These are phyloP conservation scores for Eupithecia abbreviata DNA, from an alignment of 2,888 invertebrate genomes.

Conservation along the genomic window DNA sequence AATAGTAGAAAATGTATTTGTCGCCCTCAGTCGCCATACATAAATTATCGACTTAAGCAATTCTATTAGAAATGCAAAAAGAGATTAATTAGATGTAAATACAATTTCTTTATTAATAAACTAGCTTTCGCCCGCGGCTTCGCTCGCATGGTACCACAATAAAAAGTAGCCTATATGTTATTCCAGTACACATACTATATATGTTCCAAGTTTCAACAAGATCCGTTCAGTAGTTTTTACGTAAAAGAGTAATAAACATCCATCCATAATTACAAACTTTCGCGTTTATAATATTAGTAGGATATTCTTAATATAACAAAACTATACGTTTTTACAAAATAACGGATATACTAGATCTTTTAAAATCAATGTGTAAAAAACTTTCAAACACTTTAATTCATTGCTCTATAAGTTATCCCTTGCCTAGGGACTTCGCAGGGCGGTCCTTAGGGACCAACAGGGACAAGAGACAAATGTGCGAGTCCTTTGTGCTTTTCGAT, in stretches of 20 bases:
- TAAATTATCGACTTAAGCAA: conserved; percentile 77
- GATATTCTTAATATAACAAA: no score
- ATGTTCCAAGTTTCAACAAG: no score
- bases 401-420: conserved; percentile 72
- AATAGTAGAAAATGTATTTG: conserved; percentile 76
- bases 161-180: no score
- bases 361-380: conserved; percentile 47
- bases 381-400: conserved; percentile 78
- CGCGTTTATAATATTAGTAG: no score
- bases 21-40: conserved; percentile 63
- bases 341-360: not conserved
- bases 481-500: conserved; percentile 41
- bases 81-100: conserved; percentile 60
- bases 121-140: no score
- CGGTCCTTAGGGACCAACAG: conserved; percentile 46
- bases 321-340: not conserved
- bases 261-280: no score
- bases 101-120: no score
- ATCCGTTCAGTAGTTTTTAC: no score
- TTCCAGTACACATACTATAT: no score
- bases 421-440: conserved; percentile 57
- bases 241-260: no score
- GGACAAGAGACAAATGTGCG: conserved; percentile 43
- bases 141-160: no score
- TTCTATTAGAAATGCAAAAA: conserved; percentile 76